These are phyloP conservation scores for Lucinisca nassula DNA, from an alignment of 2,888 invertebrate genomes.

Conservation along the genomic window DNA sequence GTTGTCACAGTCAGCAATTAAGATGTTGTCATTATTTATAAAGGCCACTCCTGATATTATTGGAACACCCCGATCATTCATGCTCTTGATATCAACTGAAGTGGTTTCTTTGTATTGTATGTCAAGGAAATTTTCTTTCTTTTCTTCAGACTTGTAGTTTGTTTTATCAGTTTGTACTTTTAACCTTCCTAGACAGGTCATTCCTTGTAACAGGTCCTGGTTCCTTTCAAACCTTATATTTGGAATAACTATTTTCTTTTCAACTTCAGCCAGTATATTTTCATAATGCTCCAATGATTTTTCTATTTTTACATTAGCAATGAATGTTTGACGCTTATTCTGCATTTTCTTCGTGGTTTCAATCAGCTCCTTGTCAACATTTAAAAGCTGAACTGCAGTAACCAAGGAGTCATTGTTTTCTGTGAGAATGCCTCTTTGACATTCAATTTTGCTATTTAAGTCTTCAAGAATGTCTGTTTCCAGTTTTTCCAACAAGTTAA, in stretches of 20 bases:
- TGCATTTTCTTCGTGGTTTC: background rate
- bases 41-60: background rate
- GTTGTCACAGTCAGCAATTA: background rate
- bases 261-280: background rate
- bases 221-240: background rate
- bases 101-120: background rate
- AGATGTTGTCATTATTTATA: background rate
- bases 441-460: background rate
- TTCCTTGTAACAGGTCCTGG: background rate
- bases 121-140: background rate
- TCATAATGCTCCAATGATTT: background rate
- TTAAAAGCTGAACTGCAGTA: background rate
- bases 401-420: background rate
- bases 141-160: too few relatives aligned
- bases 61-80: background rate
- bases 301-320: background rate
- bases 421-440: background rate
- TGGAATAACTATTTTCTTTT: background rate
- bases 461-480: background rate
- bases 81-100: background rate
- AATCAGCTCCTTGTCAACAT: background rate
- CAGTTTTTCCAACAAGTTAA: background rate
- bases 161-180: background rate
- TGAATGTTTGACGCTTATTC: background rate
- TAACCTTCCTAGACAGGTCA: background rate